phyloP scores from a whole-genome alignment of 2,888 invertebrate species.

The Drosophila longiperda region DNA sequence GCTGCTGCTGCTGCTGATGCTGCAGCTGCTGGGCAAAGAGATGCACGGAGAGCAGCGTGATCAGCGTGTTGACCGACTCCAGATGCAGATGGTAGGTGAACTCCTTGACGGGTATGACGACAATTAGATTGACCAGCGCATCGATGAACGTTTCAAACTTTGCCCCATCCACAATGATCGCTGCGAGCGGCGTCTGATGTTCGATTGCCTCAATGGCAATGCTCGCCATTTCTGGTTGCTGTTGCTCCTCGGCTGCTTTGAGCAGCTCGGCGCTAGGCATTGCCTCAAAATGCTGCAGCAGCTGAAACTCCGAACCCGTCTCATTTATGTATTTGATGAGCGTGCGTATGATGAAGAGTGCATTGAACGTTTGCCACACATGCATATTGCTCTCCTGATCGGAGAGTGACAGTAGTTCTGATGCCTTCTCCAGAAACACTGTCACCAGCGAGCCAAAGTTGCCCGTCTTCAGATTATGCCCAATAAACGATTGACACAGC shows the following conservation, averaged over 20 bases:
- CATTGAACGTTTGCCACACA: constrained; percentile 98
- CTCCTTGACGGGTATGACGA: constrained; percentile 86
- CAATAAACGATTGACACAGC: constrained; percentile 90
- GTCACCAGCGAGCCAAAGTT: constrained; percentile 95
- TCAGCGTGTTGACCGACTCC: constrained; percentile 94
- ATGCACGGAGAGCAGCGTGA: constrained; percentile 95
- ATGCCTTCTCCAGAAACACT: constrained; percentile 92
- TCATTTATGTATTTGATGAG: constrained; percentile 95
- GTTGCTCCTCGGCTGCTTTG: constrained; percentile 63
- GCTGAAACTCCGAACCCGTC: constrained; percentile 94
- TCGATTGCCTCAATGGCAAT: constrained; percentile 78
- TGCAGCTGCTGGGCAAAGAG: constrained; percentile 89
- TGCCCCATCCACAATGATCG: constrained; percentile 82
- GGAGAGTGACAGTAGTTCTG: constrained; percentile 93
- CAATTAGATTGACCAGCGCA: constrained; percentile 84
- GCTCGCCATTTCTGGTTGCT: constrained; percentile 54
- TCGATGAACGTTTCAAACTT: constrained; percentile 85
- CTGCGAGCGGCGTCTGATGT: constrained; percentile 44
- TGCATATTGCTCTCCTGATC: constrained; percentile 92
- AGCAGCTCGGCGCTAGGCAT: constrained; percentile 83
- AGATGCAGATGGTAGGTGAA: constrained; percentile 94
- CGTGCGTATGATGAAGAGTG: constrained; percentile 94
- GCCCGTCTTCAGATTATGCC: constrained; percentile 94
- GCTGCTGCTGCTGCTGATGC: constrained; percentile 85
- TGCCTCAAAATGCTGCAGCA: constrained; percentile 92